phyloP scores from a whole-genome alignment of 53 echinoderm and acorn worm species.

The Mesocentrotus franciscanus region DNA sequence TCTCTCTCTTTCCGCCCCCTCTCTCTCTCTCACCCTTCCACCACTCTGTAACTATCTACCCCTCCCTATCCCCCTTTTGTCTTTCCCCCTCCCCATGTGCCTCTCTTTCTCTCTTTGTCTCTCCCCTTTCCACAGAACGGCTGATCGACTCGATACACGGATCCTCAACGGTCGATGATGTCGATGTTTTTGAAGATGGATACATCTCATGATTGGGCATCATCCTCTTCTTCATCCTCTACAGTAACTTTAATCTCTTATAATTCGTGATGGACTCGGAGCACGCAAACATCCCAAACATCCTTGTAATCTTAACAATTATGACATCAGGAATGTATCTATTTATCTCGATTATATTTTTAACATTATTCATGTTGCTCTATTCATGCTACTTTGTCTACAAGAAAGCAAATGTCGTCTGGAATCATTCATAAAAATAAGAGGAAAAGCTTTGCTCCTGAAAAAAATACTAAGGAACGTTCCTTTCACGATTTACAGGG shows the following conservation, averaged over 20 bases:
- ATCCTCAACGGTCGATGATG: background rate
- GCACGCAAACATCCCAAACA: background rate
- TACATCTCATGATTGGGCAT: conserved; percentile 3
- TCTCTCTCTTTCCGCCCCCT: too few species aligned
- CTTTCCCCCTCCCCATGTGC: background rate
- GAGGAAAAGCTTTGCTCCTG: too few species aligned
- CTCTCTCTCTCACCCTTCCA: too few species aligned
- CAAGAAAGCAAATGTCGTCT: too few species aligned
- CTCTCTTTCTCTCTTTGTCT: background rate
- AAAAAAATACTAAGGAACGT: too few species aligned
- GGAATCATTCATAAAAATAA: too few species aligned
- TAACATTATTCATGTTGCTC: background rate
- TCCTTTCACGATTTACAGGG: too few species aligned
- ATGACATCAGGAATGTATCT: background rate
- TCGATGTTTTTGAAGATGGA: background rate
- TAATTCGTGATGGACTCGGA: background rate
- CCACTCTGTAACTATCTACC: too few species aligned
- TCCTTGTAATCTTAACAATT: background rate
- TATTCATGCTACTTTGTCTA: too few species aligned
- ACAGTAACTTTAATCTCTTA: background rate
- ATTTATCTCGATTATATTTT: background rate
- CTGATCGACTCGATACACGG: conserved; percentile 26
- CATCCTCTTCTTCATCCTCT: background rate
- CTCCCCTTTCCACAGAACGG: background rate
- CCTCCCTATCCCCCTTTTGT: background rate